phyloP scores from a whole-genome alignment of 2,113 vertebrate genomes.

The Platysternon megacephalum region DNA sequence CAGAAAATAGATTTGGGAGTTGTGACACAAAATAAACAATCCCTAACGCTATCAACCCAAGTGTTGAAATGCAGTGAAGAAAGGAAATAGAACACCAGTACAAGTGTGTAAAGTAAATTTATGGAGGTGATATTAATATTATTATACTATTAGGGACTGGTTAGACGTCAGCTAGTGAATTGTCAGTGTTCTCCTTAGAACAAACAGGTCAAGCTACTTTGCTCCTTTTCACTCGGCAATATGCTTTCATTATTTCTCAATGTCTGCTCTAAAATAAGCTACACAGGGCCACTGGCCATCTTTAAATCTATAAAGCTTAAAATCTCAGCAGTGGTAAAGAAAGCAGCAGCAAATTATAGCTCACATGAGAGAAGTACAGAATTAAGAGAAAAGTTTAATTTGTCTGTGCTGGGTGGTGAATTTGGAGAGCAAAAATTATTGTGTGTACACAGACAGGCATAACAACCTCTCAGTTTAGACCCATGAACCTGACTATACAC shows the following conservation, averaged over 20 bases:
- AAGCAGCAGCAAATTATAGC: background rate
- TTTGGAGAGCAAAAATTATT: conserved; percentile 25
- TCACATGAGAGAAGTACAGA: background rate
- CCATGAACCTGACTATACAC: background rate
- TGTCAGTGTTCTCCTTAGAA: conserved; percentile 12
- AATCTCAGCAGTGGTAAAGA: background rate
- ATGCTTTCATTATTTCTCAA: background rate
- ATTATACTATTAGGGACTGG: conserved; percentile 24
- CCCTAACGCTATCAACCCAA: background rate
- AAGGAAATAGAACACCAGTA: background rate
- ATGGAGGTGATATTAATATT: conserved; percentile 23
- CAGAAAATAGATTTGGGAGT: background rate
- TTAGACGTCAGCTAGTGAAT: conserved; percentile 8
- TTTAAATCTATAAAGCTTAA: background rate
- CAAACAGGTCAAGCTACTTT: background rate
- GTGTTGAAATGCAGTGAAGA: conserved; percentile 3
- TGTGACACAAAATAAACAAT: background rate
- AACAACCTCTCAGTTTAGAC: background rate
- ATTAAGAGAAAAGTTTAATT: background rate
- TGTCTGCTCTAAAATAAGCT: background rate
- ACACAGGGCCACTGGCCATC: background rate
- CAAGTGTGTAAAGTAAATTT: conserved; percentile 20
- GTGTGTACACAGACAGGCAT: background rate
- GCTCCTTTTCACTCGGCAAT: background rate
- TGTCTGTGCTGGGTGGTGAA: background rate